These are phyloP conservation scores for Belgica antarctica DNA, from an alignment of 2,888 invertebrate genomes.

Conservation along the genomic window DNA sequence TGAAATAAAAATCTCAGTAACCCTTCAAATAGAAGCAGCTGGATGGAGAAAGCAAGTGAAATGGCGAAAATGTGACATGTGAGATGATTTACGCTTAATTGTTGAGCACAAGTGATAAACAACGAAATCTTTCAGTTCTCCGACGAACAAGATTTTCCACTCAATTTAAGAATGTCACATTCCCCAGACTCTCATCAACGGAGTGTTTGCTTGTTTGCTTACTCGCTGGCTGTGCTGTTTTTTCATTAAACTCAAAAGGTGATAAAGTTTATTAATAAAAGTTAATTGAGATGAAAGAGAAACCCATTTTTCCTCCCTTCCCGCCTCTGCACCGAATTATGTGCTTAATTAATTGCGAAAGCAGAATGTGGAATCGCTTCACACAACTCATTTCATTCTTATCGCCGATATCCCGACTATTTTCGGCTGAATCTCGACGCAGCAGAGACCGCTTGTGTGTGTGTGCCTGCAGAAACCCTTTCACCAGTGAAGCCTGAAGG, in stretches of 20 bases:
- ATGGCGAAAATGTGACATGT: no score
- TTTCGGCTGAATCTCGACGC: background rate
- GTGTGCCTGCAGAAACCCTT: slow-evolving; percentile 1
- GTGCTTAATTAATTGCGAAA: slow-evolving; percentile 38
- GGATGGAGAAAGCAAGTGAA: no score
- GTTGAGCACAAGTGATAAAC: no score
- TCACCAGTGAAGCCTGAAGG: slow-evolving; percentile 21
- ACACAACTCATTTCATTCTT: background rate
- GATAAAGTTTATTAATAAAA: slow-evolving; percentile 13
- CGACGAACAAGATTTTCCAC: slow-evolving; percentile 4
- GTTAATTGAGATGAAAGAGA: slow-evolving; percentile 31
- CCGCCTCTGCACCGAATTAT: background rate
- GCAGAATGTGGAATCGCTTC: slow-evolving; percentile 19
- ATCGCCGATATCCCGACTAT: background rate
- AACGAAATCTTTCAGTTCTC: background rate
- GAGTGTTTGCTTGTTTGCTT: no score
- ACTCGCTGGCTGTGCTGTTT: background rate
- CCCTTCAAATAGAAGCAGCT: no score
- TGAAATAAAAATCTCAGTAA: no score
- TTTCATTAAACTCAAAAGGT: background rate
- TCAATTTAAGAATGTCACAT: background rate
- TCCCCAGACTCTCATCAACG: background rate
- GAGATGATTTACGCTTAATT: no score
- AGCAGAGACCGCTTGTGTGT: no score
- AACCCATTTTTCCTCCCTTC: background rate